Percentiles rank a stretch among this genome's conserved stretches.
Evolutionary conservation across 2,888 invertebrate species (phyloP).

Genomic region (Aproaerema taeniolella): DNA sequence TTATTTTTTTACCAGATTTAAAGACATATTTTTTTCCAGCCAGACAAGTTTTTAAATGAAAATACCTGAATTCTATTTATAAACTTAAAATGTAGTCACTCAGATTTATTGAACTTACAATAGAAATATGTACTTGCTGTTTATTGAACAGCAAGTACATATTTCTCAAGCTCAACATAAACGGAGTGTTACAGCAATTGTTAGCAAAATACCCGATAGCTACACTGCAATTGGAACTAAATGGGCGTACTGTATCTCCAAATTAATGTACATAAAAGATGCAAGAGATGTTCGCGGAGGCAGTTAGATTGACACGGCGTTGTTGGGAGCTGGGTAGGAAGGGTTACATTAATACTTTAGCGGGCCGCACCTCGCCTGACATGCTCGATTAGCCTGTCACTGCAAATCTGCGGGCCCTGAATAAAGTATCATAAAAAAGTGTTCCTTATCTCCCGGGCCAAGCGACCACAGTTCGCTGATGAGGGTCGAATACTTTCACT

Average conservation of each 20-base stretch:
- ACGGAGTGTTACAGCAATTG: slow-evolving; percentile 17
- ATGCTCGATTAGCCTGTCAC: slow-evolving; percentile 71
- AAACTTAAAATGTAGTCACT: no score
- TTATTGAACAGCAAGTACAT: not conserved
- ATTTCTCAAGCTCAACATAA: not conserved
- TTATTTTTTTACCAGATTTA: no score
- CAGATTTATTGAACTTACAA: no score
- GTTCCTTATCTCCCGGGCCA: slow-evolving; percentile 59
- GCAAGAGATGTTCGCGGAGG: slow-evolving; percentile 44
- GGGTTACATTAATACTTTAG: slow-evolving; percentile 73
- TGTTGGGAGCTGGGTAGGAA: slow-evolving; percentile 59
- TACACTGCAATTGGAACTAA: slow-evolving; percentile 25
- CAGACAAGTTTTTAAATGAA: no score
- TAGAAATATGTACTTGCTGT: no score
- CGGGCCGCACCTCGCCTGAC: slow-evolving; percentile 61
- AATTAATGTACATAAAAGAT: slow-evolving; percentile 73
- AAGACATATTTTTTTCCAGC: no score
- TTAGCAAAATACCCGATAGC: slow-evolving; percentile 21
- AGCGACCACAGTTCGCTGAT: slow-evolving; percentile 52
- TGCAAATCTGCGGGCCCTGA: slow-evolving; percentile 63
- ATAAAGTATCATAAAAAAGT: slow-evolving; percentile 77
- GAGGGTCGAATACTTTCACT: slow-evolving; percentile 54
- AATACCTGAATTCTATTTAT: no score
- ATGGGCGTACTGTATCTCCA: slow-evolving; percentile 44
- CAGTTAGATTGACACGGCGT: slow-evolving; percentile 63